Percentiles rank a stretch among this genome's conserved stretches.
Conservation (phyloP, 2,797 vertebrate genomes). For the Anguilla megastoma region DNA sequence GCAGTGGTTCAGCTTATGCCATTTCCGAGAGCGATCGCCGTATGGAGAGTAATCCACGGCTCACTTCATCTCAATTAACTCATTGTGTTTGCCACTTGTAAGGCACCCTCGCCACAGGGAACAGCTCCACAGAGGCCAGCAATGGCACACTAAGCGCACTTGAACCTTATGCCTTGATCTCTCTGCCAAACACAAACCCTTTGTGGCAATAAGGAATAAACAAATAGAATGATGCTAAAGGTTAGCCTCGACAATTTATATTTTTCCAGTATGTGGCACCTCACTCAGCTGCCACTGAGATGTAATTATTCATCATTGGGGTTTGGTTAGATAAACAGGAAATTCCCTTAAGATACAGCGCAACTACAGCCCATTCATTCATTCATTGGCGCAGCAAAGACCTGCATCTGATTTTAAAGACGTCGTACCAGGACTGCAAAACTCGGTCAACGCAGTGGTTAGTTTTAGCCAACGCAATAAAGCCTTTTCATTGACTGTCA, state of each 20-base stretch:
- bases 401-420: not conserved
- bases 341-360: not conserved
- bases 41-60: conserved; percentile 37
- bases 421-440: not conserved
- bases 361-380: not conserved
- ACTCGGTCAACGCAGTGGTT: not conserved
- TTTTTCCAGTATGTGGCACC: not conserved
- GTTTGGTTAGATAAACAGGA: not conserved
- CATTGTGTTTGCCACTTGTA: conserved; percentile 46
- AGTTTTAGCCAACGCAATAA: not conserved
- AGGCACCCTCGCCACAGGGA: conserved; percentile 2
- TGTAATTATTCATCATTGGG: not conserved
- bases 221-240: conserved; percentile 21
- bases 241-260: conserved; percentile 33
- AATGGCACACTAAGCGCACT: conserved; percentile 35
- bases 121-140: conserved; percentile 17
- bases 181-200: conserved; percentile 26
- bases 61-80: conserved; percentile 54
- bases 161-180: conserved; percentile 21
- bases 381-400: not conserved
- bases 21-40: conserved; percentile 10
- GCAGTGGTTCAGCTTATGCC: conserved; percentile 30
- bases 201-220: conserved; percentile 27
- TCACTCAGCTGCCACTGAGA: not conserved
- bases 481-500: not conserved